Evolutionary conservation across 92 coral and sea anemone species (phyloP), one percentile per base, ranked within the genome.

Genomic region (Porites lobata): DNA sequence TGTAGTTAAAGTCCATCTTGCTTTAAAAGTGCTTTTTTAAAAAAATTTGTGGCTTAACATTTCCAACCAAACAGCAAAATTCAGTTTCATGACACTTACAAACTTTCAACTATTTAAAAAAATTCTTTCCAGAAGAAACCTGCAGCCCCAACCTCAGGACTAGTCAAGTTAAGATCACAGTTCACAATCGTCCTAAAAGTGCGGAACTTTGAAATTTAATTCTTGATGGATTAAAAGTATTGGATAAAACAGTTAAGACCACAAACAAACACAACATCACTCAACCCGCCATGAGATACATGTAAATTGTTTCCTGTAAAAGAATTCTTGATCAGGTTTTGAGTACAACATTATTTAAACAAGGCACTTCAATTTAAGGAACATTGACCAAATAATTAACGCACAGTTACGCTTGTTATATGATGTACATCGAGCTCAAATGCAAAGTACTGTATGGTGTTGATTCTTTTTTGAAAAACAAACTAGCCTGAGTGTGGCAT

Each of bases 221-320:
- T 72, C 18, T 47, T n/a, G 77, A 72, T 15, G 70, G 72, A 63
- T 43, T 63, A 18, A 6, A n/a, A 63, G 20, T 43, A 78, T 22
- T 13, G 83, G 72, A 78, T 78, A 32, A 78, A 63, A 18, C 38
- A 63, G 15, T 9, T 32, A 43, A 21, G 8, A 63, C 13, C 69
- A 4, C 32, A 22, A 14, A 52, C n/a, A 62, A 66, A 29, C 71
- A 62, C 47, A 24, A 63, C 65, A 56, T 52, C 52, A 26, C 43
- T 20, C 43, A 20, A 24, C 26, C 20, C 80, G 66, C 22, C 80
- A 64, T 6, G n/a, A 64, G 47, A 43, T 38, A 43, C 59, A n/a
- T 64, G 61, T 43, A 20, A 50, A 51, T 8, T 24, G 66, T 72
- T 79, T 79, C 84, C 84, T 66, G 11, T 24, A 38, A 17, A 79